A percentile compares a stretch with the other conserved stretches of the same genome.
Conservation (phyloP, 2,888 invertebrate species). For the Oasisia sp. region DNA sequence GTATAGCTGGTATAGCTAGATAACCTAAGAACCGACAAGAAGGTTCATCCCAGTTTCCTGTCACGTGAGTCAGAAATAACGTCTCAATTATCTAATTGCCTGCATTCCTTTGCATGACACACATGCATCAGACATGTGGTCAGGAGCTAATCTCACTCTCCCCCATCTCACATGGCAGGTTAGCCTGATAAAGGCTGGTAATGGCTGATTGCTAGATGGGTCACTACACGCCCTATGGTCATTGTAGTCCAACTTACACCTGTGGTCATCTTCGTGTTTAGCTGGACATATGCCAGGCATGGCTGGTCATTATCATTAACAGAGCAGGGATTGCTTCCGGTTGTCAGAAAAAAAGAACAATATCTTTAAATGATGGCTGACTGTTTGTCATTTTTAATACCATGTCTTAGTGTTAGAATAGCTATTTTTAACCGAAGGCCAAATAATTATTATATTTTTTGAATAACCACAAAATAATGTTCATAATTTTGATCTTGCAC, state of each 20-base stretch:
- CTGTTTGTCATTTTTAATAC: too few species aligned
- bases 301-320: background rate
- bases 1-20: too few species aligned
- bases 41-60: background rate
- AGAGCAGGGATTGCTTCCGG: background rate
- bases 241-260: background rate
- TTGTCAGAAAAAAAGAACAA: background rate
- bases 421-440: too few species aligned
- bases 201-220: background rate
- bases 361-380: background rate
- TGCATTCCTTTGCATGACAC: background rate
- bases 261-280: background rate
- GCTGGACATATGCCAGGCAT: background rate
- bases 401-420: too few species aligned
- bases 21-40: background rate
- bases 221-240: background rate
- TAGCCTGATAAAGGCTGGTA: background rate
- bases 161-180: background rate
- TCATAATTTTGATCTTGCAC: too few species aligned
- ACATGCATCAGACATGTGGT: background rate
- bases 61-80: background rate
- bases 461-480: too few species aligned
- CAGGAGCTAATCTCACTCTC: background rate
- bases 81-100: background rate
- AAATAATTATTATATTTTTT: too few species aligned